phyloP scores from a whole-genome alignment of 64 coral and sea anemone genomes.

The Actinia tenebrosa region DNA sequence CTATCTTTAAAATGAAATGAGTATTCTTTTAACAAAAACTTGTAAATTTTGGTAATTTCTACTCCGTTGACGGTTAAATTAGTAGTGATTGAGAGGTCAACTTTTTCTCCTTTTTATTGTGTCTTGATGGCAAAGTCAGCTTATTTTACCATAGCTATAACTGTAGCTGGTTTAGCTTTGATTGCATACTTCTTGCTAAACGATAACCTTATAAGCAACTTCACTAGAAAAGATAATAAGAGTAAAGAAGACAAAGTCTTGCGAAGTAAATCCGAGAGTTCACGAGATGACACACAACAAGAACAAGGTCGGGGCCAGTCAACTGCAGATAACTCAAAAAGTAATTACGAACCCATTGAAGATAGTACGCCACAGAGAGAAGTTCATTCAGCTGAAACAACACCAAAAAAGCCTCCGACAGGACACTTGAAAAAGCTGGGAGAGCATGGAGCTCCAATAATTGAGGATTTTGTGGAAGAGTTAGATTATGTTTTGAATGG shows the following conservation, averaged over 20 bases:
- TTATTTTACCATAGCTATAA: neutral
- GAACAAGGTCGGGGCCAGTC: too few relatives aligned
- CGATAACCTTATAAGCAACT: neutral
- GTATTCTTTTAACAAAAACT: neutral
- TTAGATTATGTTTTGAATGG: conserved; percentile 46
- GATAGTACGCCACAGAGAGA: neutral
- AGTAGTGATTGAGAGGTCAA: neutral
- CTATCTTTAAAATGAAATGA: neutral
- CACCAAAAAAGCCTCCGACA: neutral
- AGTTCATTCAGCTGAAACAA: neutral
- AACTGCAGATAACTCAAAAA: neutral
- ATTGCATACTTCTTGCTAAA: neutral
- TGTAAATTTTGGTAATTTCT: too few relatives aligned
- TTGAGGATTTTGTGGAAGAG: conserved; percentile 32
- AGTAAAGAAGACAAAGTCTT: neutral
- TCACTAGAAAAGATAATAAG: neutral
- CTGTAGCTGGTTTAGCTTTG: neutral
- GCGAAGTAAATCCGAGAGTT: neutral
- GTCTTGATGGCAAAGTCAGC: neutral
- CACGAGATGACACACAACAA: neutral
- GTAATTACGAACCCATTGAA: neutral
- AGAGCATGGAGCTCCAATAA: conserved; percentile 30
- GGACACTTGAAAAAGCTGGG: conserved; percentile 50
- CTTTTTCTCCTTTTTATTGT: neutral
- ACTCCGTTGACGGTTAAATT: neutral